phyloP scores from a whole-genome alignment of 1,140 invertebrate genomes.

The Plutomurus gul region DNA sequence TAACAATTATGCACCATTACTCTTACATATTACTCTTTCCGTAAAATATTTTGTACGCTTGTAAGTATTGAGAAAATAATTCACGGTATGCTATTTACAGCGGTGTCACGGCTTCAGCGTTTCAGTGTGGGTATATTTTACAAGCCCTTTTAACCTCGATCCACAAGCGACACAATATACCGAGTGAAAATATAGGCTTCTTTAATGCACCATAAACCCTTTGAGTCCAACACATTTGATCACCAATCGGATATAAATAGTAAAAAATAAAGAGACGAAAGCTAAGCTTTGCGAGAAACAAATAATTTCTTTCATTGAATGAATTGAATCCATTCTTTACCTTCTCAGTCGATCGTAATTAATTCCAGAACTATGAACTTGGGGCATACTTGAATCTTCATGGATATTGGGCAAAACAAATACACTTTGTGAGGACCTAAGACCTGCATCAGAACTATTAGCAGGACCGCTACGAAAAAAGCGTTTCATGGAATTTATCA shows the following conservation, averaged over 20 bases:
- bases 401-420: constrained; percentile 51
- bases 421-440: constrained; percentile 52
- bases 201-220: no score
- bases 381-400: constrained; percentile 42
- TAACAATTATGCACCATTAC: no score
- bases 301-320: background rate
- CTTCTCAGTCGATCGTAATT: constrained; percentile 47
- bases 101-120: no score
- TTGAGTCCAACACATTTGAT: no score
- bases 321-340: constrained; percentile 41
- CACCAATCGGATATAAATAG: background rate
- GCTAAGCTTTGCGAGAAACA: background rate
- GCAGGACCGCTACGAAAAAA: constrained; percentile 38
- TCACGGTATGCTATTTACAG: no score
- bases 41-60: no score
- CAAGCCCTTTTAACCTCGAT: no score
- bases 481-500: constrained; percentile 47
- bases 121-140: no score
- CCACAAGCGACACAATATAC: no score
- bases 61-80: no score
- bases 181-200: no score
- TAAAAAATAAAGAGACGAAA: background rate
- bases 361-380: constrained; percentile 26
- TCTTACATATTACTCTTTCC: no score
- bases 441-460: constrained; percentile 32